Evolutionary conservation across 92 coral and sea anemone species (phyloP), one percentile per base, ranked within the genome.

Genomic region (Galaxea fascicularis): DNA sequence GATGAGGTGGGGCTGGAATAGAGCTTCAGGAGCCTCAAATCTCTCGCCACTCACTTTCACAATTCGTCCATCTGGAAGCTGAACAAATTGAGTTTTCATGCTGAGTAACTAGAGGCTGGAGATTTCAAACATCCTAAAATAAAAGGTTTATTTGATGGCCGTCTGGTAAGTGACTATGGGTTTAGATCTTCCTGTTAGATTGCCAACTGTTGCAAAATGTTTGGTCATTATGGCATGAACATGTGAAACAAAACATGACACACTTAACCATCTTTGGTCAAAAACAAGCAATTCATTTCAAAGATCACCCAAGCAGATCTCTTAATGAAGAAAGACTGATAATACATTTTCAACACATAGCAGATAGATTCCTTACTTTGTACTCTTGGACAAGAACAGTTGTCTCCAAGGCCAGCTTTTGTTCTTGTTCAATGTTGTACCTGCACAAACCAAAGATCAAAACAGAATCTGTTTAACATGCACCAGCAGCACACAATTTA

Each of bases 341-440:
- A 35, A 2, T 35, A 2, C 41, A 35, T 35, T 35, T 35, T 2
- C 41, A 35, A 35, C 6, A 6, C 41, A 35, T 35, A 2, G 6
- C 41, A 35, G 51, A 46, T 6, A 15, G 10, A 44, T 24, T 67
- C 76, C 94, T 91, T 80, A 96, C 98, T 10, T 96, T 92, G 85
- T 96, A 94, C 73, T 96, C 98, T 77, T 94, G 98, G 46, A 96
- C 99, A 72, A 96, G 89, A 41, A 96, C 99, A 51, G 99, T 96
- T 14, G 99, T 96, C 83, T 94, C 99, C 49, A 94, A 47, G 15
- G 98, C 98, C 53, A 96, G 94, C 85, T 92, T 96, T 93, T 96
- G 98, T 77, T 96, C 98, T 87, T 96, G 98, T 82, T 96, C 98
- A 72, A 96, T 96, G 83, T 96, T 96, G 87, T 96, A 96, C 30